Evolutionary conservation across 2,113 vertebrate genomes (phyloP).

Genomic region (Oncorhynchus keta): DNA sequence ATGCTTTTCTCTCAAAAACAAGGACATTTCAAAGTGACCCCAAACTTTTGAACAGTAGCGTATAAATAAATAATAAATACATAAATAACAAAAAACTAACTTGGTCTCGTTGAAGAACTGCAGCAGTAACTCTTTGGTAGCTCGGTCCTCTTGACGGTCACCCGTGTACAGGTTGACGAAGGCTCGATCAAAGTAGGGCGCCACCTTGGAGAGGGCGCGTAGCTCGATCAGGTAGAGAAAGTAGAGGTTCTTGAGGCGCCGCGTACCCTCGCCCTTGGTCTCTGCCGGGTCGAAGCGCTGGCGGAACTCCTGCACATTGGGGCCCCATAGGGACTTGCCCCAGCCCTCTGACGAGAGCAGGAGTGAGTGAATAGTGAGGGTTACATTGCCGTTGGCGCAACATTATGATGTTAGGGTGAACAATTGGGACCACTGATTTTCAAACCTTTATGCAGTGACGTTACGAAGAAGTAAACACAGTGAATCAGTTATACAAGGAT

Average conservation of each 20-base stretch:
- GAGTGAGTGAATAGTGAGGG: background rate
- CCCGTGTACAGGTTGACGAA: conserved; percentile 92
- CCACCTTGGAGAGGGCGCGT: conserved; percentile 90
- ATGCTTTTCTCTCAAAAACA: too few species aligned
- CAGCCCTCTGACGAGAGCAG: conserved; percentile 79
- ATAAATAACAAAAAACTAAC: conserved; percentile 66
- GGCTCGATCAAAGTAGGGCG: conserved; percentile 89
- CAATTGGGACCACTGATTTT: too few species aligned
- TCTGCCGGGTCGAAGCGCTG: conserved; percentile 84
- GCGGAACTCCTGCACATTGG: conserved; percentile 87
- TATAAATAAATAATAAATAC: too few species aligned
- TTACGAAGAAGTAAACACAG: too few species aligned
- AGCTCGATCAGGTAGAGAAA: conserved; percentile 96
- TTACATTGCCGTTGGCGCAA: too few species aligned
- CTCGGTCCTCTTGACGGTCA: conserved; percentile 79
- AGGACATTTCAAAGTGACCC: too few species aligned
- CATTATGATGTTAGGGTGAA: too few species aligned
- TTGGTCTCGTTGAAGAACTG: conserved; percentile 86
- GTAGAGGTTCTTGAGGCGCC: conserved; percentile 93
- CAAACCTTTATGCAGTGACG: too few species aligned
- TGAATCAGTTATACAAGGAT: too few species aligned
- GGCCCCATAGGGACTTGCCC: conserved; percentile 87
- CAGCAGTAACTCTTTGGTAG: conserved; percentile 87
- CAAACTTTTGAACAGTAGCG: too few species aligned
- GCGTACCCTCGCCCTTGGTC: conserved; percentile 91